Evolutionary conservation across 2,888 invertebrate genomes (phyloP), one percentile per base, ranked within the genome.

Genomic region (Tortricodes alternella): DNA sequence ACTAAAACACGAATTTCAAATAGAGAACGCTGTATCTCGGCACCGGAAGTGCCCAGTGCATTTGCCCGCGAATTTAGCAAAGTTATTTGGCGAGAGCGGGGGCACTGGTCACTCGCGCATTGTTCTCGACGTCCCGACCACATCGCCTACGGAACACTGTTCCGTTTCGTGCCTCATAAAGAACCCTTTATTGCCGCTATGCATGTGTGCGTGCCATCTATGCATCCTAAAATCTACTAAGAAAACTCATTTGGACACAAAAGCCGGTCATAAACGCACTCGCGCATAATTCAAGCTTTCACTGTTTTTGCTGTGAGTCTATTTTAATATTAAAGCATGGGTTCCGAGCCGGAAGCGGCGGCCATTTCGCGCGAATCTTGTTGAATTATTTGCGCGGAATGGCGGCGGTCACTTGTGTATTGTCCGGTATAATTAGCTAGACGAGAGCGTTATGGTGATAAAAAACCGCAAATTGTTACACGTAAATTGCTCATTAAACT

Each of bases 321-420:
- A 68, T 76, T 77, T 75, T 74, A 77, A 76, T 79, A 77, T 80
- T 74, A 73, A 76, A 73, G 70, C 68, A 68, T 67, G 67, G 64
- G 43, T 59, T 66, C 69, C 70, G 78, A 78, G 65, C 62, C 66
- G 68, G 74, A 68, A 66, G 65, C 65, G 66, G 71, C 79, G 73
- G 78, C 80, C 85, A 80, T 86, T 86, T 74, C 76, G 83, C 74
- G 82, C 78, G 84, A 80, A 77, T 81, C 83, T 81, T 81, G 74
- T 74, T 85, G 77, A 87, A 85, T 87, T 83, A 83, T 86, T 83
- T 66, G 74, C 73, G 67, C 81, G 80, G 82, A 85, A 85, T 81
- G 83, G 85, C 78, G 63, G 67, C 70, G 76, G 77, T 76, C 76
- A 78, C 74, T 76, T 75, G 74, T 71, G 70, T 72, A 73, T 76